A percentile compares a stretch with the other conserved stretches of the same genome.
Conservation (phyloP, 1,140 invertebrate genomes). For the Sycobia sp. region DNA sequence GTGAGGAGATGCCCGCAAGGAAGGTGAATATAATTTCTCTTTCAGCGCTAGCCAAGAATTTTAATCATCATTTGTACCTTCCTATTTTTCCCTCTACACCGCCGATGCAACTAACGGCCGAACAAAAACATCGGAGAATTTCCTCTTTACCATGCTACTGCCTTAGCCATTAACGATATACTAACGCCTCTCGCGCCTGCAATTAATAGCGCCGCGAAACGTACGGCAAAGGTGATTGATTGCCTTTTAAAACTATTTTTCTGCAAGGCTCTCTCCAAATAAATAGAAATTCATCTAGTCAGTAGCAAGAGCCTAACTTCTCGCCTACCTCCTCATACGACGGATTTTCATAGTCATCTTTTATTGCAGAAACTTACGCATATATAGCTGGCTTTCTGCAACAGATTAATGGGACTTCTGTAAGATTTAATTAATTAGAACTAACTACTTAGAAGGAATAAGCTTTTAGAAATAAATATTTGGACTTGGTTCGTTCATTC, state of each 20-base stretch:
- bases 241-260: slow-evolving; percentile 24
- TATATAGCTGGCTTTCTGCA: too few species aligned
- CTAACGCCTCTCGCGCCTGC: slow-evolving; percentile 20
- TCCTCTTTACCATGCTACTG: slow-evolving; percentile 16
- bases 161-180: slow-evolving; percentile 26
- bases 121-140: slow-evolving; percentile 14
- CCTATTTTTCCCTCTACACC: slow-evolving; percentile 9
- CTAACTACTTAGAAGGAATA: too few species aligned
- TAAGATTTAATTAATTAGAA: too few species aligned
- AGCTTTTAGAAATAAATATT: too few species aligned
- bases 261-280: background rate
- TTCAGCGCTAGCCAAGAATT: background rate
- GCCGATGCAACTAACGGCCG: slow-evolving; percentile 6
- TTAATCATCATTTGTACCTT: slow-evolving; percentile 10
- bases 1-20: too few species aligned
- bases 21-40: too few species aligned
- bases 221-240: slow-evolving; percentile 20
- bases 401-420: too few species aligned
- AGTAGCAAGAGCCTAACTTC: too few species aligned
- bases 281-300: slow-evolving; percentile 19
- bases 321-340: too few species aligned
- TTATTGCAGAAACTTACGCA: too few species aligned
- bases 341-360: too few species aligned
- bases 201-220: slow-evolving; percentile 22
- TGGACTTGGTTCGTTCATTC: too few species aligned